Evolutionary conservation across 2,888 invertebrate species (phyloP), one percentile per base, ranked within the genome.

Genomic region (Carcina quercana): DNA sequence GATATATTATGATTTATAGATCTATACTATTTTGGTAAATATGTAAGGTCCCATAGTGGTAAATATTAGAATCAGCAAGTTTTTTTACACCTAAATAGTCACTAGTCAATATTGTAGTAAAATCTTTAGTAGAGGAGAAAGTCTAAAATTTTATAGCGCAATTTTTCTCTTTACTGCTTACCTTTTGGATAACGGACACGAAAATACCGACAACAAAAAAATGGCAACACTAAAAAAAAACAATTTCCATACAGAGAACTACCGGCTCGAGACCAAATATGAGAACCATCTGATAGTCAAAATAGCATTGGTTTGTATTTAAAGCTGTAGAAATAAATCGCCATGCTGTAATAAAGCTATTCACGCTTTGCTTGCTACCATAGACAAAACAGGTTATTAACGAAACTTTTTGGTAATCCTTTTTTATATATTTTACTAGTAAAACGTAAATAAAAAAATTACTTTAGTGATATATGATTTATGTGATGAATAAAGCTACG

Each of bases 251-350:
- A 86, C 89, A 97, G 98, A 98, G 87, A 98, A 98, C 87, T 97
- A 97, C 88, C 92, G 97, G 59, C 91, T 96, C 74, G 96, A 97
- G 86, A 96, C 96, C 76, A 94, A 95, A 80, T 97, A 97, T 87
- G 97, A 97, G 86, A 97, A 96, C 79, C 95, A 97, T 86, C 91
- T 98, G 78, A 96, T 98, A 86, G 93, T 95, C 83, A 98, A 98
- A 90, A 94, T 98, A 82, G 95, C 97, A 65, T 88, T 97, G 89
- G 93, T 93, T 89, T 88, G 90, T 90, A 90, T 88, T 66, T 50
- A 47, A 40, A 22, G 38, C 45, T 56, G 57, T 59, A 61, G 55
- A 49, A 45, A 31, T 42, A 52, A 65, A 67, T 65, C 54, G 51
- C 57, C 53, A 58, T 47, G 47, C 59, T 53, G 53, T 58, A n/a